A percentile compares a stretch with the other conserved stretches of the same genome.
These are phyloP conservation scores for Drosophila bocqueti DNA, from an alignment of 1,140 invertebrate species.

Conservation along the genomic window DNA sequence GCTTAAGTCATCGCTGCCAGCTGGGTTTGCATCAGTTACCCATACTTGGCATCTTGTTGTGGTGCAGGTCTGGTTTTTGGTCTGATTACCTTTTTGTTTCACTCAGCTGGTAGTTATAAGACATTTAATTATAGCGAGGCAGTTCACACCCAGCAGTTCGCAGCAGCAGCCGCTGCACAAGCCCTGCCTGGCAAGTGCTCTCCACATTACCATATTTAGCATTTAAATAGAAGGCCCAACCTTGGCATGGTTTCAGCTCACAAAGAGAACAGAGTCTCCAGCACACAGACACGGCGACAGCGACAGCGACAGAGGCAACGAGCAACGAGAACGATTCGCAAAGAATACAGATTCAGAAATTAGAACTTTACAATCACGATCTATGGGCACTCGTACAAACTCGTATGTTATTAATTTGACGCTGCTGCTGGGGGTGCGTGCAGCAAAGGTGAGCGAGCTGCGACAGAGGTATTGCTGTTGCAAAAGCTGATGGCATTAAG, in stretches of 20 bases:
- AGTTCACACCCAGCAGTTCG: slow-evolving; percentile 38
- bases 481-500: slow-evolving; percentile 35
- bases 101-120: slow-evolving; percentile 19
- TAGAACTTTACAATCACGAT: slow-evolving; percentile 39
- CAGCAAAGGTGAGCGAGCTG: slow-evolving; percentile 16
- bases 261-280: slow-evolving; percentile 32
- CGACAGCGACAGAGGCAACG: neutral
- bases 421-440: slow-evolving; percentile 32
- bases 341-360: slow-evolving; percentile 39
- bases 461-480: slow-evolving; percentile 11
- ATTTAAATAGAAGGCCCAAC: slow-evolving; percentile 39
- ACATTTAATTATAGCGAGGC: slow-evolving; percentile 30
- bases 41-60: slow-evolving; percentile 28
- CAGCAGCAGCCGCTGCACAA: slow-evolving; percentile 6
- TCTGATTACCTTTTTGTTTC: slow-evolving; percentile 23
- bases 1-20: slow-evolving; percentile 26
- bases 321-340: slow-evolving; percentile 33
- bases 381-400: slow-evolving; percentile 2
- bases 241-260: slow-evolving; percentile 42
- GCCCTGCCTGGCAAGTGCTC: slow-evolving; percentile 26
- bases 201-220: slow-evolving; percentile 45
- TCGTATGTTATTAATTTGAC: slow-evolving; percentile 40
- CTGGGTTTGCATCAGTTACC: slow-evolving; percentile 19
- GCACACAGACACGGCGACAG: neutral
- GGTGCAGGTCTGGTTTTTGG: slow-evolving; percentile 25